phyloP scores from a whole-genome alignment of 2,888 invertebrate species.

The Drosophila emarginata region DNA sequence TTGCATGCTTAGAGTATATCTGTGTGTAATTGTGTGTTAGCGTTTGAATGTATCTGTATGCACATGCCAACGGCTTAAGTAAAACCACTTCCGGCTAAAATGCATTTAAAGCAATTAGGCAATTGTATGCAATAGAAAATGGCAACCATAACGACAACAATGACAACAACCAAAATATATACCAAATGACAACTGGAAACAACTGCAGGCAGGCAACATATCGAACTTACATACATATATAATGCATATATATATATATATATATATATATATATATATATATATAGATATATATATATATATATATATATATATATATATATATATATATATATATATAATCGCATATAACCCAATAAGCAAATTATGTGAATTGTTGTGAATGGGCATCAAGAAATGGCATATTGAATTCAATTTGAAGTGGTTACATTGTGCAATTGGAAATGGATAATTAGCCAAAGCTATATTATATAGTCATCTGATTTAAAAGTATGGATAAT shows the following conservation, averaged over 20 bases:
- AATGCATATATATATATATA: background rate
- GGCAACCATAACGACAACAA: conserved; percentile 31
- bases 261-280: too few relatives aligned
- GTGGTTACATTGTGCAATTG: background rate
- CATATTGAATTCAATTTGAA: background rate
- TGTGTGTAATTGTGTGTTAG: conserved; percentile 1
- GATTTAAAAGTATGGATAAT: too few relatives aligned
- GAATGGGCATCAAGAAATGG: too few relatives aligned
- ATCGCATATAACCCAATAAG: conserved; percentile 13
- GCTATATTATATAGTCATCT: too few relatives aligned
- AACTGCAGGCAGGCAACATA: conserved; percentile 16
- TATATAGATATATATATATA: conserved; percentile 14
- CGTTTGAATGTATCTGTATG: conserved; percentile 4
- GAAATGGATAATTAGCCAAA: too few relatives aligned
- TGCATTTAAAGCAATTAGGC: conserved; percentile 73
- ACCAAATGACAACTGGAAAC: conserved; percentile 34
- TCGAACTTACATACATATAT: background rate
- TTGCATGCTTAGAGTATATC: background rate
- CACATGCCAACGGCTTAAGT: conserved; percentile 58
- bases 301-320: background rate
- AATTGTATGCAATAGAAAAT: conserved; percentile 50
- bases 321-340: background rate
- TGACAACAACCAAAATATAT: conserved; percentile 22
- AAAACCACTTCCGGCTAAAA: conserved; percentile 67
- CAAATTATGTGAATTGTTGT: background rate